Evolutionary conservation across 2,888 invertebrate species (phyloP).

Genomic region (Melanostoma scalare): DNA sequence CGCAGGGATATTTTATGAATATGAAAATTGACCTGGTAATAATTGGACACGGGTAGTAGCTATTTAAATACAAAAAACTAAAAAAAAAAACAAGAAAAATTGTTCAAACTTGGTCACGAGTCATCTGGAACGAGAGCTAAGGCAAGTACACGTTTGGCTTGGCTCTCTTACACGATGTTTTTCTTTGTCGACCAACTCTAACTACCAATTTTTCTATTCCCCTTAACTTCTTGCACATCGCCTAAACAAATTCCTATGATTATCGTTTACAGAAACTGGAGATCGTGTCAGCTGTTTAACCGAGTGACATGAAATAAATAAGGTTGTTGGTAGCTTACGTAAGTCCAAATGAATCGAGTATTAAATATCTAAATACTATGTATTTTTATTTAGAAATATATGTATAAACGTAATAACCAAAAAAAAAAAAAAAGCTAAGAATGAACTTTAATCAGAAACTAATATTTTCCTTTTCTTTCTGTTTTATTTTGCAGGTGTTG

Average conservation of each 20-base stretch:
- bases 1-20: slow-evolving; percentile 48
- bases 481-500: no score
- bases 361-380: no score
- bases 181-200: slow-evolving; percentile 24
- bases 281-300: slow-evolving; percentile 66
- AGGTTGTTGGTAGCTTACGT: slow-evolving; percentile 52
- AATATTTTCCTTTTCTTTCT: no score
- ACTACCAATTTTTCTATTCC: slow-evolving; percentile 27
- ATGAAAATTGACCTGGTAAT: slow-evolving; percentile 61
- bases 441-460: no score
- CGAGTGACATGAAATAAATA: slow-evolving; percentile 61
- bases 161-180: slow-evolving; percentile 53
- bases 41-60: slow-evolving; percentile 53
- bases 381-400: no score
- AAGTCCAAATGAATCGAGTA: slow-evolving; percentile 54
- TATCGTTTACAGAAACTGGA: slow-evolving; percentile 70
- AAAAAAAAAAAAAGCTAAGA: no score
- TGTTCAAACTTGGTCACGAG: slow-evolving; percentile 41
- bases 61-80: slow-evolving; percentile 17
- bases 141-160: slow-evolving; percentile 53
- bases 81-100: slow-evolving; percentile 11
- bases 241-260: slow-evolving; percentile 62
- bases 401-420: no score
- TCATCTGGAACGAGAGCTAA: slow-evolving; percentile 54
- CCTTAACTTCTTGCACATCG: slow-evolving; percentile 3